phyloP scores from a whole-genome alignment of 2,113 vertebrate species.

The Parotia lawesii region DNA sequence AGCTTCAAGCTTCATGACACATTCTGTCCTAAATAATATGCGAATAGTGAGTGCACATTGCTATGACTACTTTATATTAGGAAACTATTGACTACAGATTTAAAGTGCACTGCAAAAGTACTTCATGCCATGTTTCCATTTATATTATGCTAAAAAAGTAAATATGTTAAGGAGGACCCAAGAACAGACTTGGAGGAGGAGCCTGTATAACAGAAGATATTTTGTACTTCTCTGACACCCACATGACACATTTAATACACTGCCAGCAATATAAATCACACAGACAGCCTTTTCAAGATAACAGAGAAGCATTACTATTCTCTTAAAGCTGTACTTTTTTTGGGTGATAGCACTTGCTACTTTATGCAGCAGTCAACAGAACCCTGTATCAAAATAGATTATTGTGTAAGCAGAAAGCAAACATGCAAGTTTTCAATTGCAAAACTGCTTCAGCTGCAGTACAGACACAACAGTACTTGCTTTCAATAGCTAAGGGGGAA shows the following conservation, averaged over 20 bases:
- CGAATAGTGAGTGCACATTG: neutral
- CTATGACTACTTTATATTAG: neutral
- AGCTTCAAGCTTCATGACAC: neutral
- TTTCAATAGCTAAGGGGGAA: neutral
- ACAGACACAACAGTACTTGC: slow-evolving; percentile 6
- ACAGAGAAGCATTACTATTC: neutral
- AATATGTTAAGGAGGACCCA: neutral
- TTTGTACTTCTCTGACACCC: neutral
- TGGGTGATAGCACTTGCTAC: neutral
- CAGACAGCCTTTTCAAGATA: slow-evolving; percentile 1
- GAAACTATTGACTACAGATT: neutral
- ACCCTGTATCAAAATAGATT: slow-evolving; percentile 9
- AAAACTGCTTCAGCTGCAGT: slow-evolving; percentile 36
- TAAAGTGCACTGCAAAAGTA: neutral
- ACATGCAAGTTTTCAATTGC: slow-evolving; percentile 4
- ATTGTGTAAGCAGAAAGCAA: slow-evolving; percentile 37
- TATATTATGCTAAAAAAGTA: neutral
- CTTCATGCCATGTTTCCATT: neutral
- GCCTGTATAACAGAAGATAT: neutral
- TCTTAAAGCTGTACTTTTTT: neutral
- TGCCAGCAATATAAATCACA: slow-evolving; percentile 8
- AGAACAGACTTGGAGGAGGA: neutral
- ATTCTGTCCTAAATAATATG: neutral
- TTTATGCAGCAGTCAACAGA: slow-evolving; percentile 6
- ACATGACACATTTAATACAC: neutral